These are phyloP conservation scores for Sylvilagus bachmani DNA, from an alignment of 2,113 vertebrate genomes.

Conservation along the genomic window DNA sequence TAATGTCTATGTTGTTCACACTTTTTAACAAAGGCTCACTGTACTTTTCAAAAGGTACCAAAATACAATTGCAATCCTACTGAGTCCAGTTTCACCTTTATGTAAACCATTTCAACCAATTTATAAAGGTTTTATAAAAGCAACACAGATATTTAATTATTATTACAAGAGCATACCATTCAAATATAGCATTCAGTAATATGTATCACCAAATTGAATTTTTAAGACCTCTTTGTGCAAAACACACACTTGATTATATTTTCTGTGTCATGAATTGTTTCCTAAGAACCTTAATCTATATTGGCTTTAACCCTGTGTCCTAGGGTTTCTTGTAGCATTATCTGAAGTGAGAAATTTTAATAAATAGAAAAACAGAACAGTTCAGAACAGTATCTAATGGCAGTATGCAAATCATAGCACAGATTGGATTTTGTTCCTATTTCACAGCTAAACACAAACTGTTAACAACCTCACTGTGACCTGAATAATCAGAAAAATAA, in stretches of 20 bases:
- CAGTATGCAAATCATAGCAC: background rate
- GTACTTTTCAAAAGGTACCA: slow-evolving; percentile 35
- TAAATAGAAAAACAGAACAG: background rate
- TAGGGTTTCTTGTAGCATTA: background rate
- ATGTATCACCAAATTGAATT: slow-evolving; percentile 15
- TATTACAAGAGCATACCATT: slow-evolving; percentile 29
- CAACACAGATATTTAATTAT: slow-evolving; percentile 36
- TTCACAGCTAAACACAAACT: slow-evolving; percentile 50
- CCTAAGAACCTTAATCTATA: slow-evolving; percentile 21
- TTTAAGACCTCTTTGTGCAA: background rate
- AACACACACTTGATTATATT: background rate
- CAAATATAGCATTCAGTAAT: slow-evolving; percentile 15
- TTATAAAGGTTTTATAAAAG: slow-evolving; percentile 55
- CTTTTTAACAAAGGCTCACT: slow-evolving; percentile 32
- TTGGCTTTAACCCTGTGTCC: background rate
- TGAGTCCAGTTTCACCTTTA: slow-evolving; percentile 16
- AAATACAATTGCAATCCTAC: slow-evolving; percentile 56
- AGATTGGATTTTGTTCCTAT: background rate
- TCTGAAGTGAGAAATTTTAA: slow-evolving; percentile 37
- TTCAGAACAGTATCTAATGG: background rate
- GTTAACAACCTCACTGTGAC: slow-evolving; percentile 32
- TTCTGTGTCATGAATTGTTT: background rate
- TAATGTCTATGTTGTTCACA: background rate
- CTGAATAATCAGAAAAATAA: slow-evolving; percentile 58
- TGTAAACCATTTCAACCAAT: slow-evolving; percentile 38